These are phyloP conservation scores for Dendrolimus houi DNA, from an alignment of 2,888 invertebrate genomes.

Conservation along the genomic window DNA sequence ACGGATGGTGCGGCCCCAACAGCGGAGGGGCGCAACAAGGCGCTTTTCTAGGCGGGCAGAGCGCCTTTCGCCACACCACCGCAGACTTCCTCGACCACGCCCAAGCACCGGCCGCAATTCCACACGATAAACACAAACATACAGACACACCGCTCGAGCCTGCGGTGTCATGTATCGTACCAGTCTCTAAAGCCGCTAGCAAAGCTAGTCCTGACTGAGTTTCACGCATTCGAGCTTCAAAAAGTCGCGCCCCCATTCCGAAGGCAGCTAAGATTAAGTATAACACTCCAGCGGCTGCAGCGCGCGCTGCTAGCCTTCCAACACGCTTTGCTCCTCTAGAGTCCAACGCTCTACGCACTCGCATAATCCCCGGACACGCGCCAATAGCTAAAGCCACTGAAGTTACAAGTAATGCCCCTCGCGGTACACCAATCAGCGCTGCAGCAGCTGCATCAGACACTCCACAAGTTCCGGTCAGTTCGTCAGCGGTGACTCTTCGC, in stretches of 20 bases:
- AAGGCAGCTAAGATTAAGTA: slow-evolving; percentile 85
- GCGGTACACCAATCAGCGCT: slow-evolving; percentile 78
- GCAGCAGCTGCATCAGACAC: slow-evolving; percentile 78
- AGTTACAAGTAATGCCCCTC: slow-evolving; percentile 78
- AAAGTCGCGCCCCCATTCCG: slow-evolving; percentile 82
- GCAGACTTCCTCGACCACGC: slow-evolving; percentile 76
- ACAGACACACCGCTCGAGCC: slow-evolving; percentile 68
- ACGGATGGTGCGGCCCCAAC: slow-evolving; percentile 47
- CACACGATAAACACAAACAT: slow-evolving; percentile 78
- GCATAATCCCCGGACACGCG: slow-evolving; percentile 85
- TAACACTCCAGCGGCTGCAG: slow-evolving; percentile 86
- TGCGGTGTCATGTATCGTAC: slow-evolving; percentile 27
- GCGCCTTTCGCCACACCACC: slow-evolving; percentile 77
- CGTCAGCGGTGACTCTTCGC: slow-evolving; percentile 85
- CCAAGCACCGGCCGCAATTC: slow-evolving; percentile 81
- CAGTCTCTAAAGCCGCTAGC: slow-evolving; percentile 66
- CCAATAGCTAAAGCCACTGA: slow-evolving; percentile 84
- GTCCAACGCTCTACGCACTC: slow-evolving; percentile 79
- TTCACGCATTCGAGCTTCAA: slow-evolving; percentile 74
- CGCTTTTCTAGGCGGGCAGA: slow-evolving; percentile 64
- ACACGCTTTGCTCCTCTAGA: slow-evolving; percentile 80
- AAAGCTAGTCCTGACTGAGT: slow-evolving; percentile 56
- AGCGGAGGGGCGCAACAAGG: slow-evolving; percentile 53
- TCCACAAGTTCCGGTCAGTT: slow-evolving; percentile 90
- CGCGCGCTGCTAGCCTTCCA: slow-evolving; percentile 83